Base-by-base conservation (phyloP, 2,797 vertebrate genomes). In the Echiichthys vipera region DNA sequence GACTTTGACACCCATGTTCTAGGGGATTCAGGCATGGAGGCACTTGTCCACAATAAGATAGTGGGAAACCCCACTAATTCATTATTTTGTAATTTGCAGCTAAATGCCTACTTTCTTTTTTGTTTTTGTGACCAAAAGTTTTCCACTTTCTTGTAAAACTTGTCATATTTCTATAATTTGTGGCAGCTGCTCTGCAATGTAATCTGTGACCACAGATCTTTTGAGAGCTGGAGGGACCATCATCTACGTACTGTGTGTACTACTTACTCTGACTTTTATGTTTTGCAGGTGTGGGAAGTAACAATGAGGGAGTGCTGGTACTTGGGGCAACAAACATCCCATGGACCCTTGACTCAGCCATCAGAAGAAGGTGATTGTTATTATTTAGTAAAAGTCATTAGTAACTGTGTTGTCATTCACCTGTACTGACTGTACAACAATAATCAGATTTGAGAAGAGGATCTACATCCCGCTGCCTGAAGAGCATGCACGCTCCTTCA, bases 241-340 rank as follows among this genome's bases (percentile, higher is more conserved):
- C 8, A 27, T 3, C 7, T 75, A 13, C 15, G 12, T 55, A 40
- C 57, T 68, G 2, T 66, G 10, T 65, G 5, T 50, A 29, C 47
- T 50, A 29, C 47, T 56, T 12, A 57, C n/a, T 12, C 11, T 47
- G 24, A 53, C 2, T 43, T 34, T 67, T 25, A 54, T 78, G 5
- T 67, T 79, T 79, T 59, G 1, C 63, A 99, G 98, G 98, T 42
- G 98, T 99, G 80, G 98, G 98, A 27, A 95, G 94, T 81, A 94
- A 99, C 92, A 99, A 99, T 56, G 97, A 99, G 49, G 98, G 98
- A 50, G 97, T 99, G 82, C 94, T 99, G 87, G 98, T 99, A 72
- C 95, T 99, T n/a, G 98, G 98, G 74, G 98, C 98, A 8, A 99
- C 98, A 90, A 99, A 99, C 85, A 98, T 99, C 90, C 98, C 98